Conservation (phyloP, 1,140 invertebrate genomes). For the Bombus superbus region DNA sequence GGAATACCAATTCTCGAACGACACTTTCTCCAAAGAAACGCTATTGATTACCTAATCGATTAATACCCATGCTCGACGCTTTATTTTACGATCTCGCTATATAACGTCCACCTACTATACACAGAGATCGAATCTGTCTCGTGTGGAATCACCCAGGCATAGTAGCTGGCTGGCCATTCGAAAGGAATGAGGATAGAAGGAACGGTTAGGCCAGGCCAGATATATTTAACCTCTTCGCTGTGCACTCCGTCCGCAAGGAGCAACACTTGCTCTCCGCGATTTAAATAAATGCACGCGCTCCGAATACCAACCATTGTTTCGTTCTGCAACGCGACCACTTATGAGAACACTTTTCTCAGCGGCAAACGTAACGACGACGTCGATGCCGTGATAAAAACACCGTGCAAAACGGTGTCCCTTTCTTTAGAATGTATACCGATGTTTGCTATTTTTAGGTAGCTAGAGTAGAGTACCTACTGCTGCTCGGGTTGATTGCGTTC, state of each 20-base stretch:
- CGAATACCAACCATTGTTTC: conserved; percentile 77
- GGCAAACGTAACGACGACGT: neutral
- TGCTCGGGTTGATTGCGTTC: neutral
- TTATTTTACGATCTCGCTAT: neutral
- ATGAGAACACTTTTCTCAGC: conserved; percentile 23
- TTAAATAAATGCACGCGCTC: conserved; percentile 78
- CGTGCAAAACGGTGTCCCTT: neutral
- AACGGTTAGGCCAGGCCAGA: conserved; percentile 65
- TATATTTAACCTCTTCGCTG: conserved; percentile 78
- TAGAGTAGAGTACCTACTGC: neutral
- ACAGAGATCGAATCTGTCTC: conserved; percentile 37
- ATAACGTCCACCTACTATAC: neutral
- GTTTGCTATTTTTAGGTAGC: conserved; percentile 12
- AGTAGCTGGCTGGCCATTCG: conserved; percentile 39
- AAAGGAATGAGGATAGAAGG: conserved; percentile 68
- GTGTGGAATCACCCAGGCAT: conserved; percentile 20
- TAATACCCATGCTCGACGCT: too few species aligned
- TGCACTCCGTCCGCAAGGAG: conserved; percentile 67
- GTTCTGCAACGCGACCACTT: conserved; percentile 36
- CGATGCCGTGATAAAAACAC: neutral
- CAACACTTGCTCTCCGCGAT: conserved; percentile 75
- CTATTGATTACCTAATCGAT: too few species aligned
- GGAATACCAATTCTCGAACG: too few species aligned
- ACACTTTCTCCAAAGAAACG: too few species aligned
- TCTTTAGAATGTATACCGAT: conserved; percentile 8